Conservation (phyloP, 2,797 vertebrate species). For the Etheostoma nigrum region DNA sequence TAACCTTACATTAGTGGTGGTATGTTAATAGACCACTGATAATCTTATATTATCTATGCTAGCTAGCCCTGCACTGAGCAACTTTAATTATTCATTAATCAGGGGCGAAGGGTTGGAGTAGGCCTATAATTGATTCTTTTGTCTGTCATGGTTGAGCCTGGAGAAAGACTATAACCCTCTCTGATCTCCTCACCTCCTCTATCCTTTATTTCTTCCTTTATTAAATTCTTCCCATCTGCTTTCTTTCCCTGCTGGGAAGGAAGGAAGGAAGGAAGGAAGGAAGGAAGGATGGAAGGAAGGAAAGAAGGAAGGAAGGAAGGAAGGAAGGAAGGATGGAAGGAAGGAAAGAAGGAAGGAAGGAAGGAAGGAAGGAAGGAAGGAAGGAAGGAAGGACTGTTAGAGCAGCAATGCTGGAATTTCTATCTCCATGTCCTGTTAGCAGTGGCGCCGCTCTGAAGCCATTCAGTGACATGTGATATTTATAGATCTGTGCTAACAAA, state of each 20-base stretch:
- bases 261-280: background rate
- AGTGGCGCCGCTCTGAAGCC: constrained; percentile 84
- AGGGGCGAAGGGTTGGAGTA: constrained; percentile 64
- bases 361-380: constrained; percentile 18
- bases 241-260: background rate
- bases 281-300: background rate
- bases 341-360: constrained; percentile 18
- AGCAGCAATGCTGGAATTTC: constrained; percentile 68
- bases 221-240: constrained; percentile 20
- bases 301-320: too few species aligned
- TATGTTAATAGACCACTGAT: constrained; percentile 50
- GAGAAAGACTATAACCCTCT: constrained; percentile 59
- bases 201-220: constrained; percentile 23
- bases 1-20: constrained; percentile 48
- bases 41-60: constrained; percentile 68
- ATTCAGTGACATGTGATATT: constrained; percentile 87
- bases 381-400: constrained; percentile 29
- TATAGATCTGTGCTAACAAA: constrained; percentile 87
- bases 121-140: constrained; percentile 80
- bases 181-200: constrained; percentile 27
- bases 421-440: constrained; percentile 77
- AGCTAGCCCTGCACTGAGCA: constrained; percentile 58
- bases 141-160: constrained; percentile 67
- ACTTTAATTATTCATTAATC: constrained; percentile 83
- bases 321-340: constrained; percentile 17